A percentile compares a stretch with the other conserved stretches of the same genome.
These are phyloP conservation scores for Ridgeia piscesae DNA, from an alignment of 1,140 invertebrate species.

Conservation along the genomic window DNA sequence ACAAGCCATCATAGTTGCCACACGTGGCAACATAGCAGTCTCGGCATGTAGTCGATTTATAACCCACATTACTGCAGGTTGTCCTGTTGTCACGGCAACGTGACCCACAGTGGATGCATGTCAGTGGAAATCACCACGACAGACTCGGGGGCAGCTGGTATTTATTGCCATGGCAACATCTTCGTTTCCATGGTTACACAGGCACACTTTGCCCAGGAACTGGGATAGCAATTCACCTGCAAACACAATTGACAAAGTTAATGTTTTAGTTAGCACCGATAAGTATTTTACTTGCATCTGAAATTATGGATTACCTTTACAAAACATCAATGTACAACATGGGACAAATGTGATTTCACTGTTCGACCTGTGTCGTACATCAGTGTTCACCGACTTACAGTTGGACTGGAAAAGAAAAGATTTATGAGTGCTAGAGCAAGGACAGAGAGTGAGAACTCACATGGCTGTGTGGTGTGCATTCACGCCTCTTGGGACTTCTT, in stretches of 20 bases:
- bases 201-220: not conserved
- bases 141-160: not conserved
- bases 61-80: not conserved
- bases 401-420: too few relatives aligned
- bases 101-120: not conserved
- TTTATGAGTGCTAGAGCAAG: not conserved
- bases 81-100: not conserved
- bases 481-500: not conserved
- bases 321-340: too few relatives aligned
- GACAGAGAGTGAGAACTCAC: not conserved
- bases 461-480: not conserved
- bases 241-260: too few relatives aligned
- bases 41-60: not conserved
- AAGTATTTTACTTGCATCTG: too few relatives aligned
- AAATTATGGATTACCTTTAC: too few relatives aligned
- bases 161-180: not conserved
- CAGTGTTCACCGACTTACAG: too few relatives aligned
- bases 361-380: too few relatives aligned
- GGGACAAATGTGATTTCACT: too few relatives aligned
- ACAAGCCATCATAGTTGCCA: not conserved
- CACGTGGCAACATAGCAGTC: not conserved
- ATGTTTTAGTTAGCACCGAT: too few relatives aligned
- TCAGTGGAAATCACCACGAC: not conserved
- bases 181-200: constrained; percentile 1
- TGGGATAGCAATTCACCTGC: not conserved